phyloP scores from a whole-genome alignment of 2,113 vertebrate genomes.

The Salvelinus fontinalis region DNA sequence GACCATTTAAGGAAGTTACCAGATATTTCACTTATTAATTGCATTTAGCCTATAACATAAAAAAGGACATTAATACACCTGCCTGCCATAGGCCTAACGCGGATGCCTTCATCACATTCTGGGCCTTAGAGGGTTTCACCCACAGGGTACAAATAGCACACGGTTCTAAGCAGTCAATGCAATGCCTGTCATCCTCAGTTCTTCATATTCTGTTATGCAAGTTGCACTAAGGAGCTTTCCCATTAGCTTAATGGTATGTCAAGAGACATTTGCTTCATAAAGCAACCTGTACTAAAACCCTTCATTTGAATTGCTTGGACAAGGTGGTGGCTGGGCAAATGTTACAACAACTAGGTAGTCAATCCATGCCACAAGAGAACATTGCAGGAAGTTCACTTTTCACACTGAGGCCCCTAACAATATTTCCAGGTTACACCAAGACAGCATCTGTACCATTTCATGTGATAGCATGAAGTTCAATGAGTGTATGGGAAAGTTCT shows the following conservation, averaged over 20 bases:
- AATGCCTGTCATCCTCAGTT: neutral
- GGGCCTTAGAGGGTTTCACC: neutral
- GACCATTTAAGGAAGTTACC: neutral
- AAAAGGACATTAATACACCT: neutral
- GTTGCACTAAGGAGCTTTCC: neutral
- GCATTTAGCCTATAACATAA: neutral
- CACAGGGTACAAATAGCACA: neutral
- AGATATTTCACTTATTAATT: neutral
- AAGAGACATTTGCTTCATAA: neutral
- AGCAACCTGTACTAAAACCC: slow-evolving; percentile 64
- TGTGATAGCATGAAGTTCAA: slow-evolving; percentile 19
- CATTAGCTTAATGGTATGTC: neutral
- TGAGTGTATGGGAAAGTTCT: neutral
- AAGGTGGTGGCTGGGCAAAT: slow-evolving; percentile 18
- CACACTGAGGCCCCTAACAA: slow-evolving; percentile 35
- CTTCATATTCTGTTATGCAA: neutral
- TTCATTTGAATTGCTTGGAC: slow-evolving; percentile 12
- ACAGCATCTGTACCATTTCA: slow-evolving; percentile 7
- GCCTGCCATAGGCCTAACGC: neutral
- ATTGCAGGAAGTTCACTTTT: slow-evolving; percentile 11
- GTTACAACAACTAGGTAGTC: neutral
- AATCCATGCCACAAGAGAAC: slow-evolving; percentile 25
- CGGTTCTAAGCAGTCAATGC: neutral
- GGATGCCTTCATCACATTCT: neutral
- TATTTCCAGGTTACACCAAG: slow-evolving; percentile 7